Percentiles rank a stretch among this genome's conserved stretches.
Evolutionary conservation across 2,888 invertebrate genomes (phyloP).

Genomic region (Trachelus stipa): DNA sequence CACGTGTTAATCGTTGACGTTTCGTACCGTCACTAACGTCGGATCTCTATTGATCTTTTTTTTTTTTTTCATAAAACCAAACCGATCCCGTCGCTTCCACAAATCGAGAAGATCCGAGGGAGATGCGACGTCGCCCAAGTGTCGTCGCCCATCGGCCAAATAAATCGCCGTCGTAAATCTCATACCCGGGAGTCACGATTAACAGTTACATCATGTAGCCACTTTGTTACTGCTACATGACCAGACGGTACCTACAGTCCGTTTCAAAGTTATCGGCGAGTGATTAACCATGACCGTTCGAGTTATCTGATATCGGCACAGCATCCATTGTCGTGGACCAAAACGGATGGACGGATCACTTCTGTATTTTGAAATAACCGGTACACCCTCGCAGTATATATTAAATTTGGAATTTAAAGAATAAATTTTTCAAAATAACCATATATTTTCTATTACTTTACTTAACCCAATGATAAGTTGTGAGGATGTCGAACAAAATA

Average conservation of each 20-base stretch:
- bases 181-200: not conserved
- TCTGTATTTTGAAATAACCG: not conserved
- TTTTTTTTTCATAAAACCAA: not conserved
- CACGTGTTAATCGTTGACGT: not conserved
- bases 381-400: too few species aligned
- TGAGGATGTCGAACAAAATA: not conserved
- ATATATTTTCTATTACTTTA: too few species aligned
- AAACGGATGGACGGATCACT: not conserved
- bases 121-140: conserved; percentile 5
- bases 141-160: not conserved
- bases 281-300: not conserved
- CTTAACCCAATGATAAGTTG: not conserved
- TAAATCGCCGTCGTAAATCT: not conserved
- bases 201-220: conserved; percentile 5
- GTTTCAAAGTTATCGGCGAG: not conserved
- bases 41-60: not conserved
- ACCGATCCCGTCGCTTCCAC: not conserved
- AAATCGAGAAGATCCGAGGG: not conserved
- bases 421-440: too few species aligned
- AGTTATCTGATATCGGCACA: not conserved
- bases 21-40: not conserved
- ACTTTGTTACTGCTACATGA: not conserved
- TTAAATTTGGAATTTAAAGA: too few species aligned
- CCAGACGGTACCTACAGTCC: not conserved
- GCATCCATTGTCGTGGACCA: not conserved